These are phyloP conservation scores for Hemistola chrysoprasaria DNA, from an alignment of 2,888 invertebrate genomes.

Conservation along the genomic window DNA sequence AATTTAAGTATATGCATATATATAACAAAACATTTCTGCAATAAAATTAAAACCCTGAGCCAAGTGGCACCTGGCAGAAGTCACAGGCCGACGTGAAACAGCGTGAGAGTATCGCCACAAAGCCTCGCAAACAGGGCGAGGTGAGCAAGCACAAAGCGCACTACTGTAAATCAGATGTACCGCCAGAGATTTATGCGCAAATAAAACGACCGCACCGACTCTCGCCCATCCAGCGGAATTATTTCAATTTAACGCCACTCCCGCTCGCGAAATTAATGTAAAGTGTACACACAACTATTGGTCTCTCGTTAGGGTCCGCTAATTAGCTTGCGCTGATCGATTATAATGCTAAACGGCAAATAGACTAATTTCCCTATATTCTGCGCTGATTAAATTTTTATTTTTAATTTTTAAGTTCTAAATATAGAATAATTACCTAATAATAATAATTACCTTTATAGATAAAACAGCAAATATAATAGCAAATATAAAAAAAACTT, in stretches of 20 bases:
- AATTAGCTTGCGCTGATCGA: constrained; percentile 52
- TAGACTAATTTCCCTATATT: not conserved
- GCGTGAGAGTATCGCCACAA: constrained; percentile 48
- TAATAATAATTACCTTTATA: too few species aligned
- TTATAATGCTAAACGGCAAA: constrained; percentile 27
- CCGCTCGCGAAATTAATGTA: constrained; percentile 50
- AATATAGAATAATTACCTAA: too few species aligned
- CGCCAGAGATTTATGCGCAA: constrained; percentile 63
- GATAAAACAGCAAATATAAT: too few species aligned
- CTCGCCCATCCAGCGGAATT: constrained; percentile 57
- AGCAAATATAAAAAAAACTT: too few species aligned
- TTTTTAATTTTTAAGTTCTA: too few species aligned
- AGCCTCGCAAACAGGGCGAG: constrained; percentile 55
- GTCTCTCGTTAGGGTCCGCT: constrained; percentile 47
- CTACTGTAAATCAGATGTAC: constrained; percentile 71
- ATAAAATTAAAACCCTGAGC: constrained; percentile 30
- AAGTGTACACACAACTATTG: constrained; percentile 43
- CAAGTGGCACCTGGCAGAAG: too few species aligned
- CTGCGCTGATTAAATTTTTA: too few species aligned
- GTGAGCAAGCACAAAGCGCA: constrained; percentile 58
- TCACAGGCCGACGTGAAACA: constrained; percentile 32
- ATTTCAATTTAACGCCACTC: constrained; percentile 71
- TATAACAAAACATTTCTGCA: too few species aligned
- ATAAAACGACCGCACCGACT: constrained; percentile 63
- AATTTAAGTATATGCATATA: too few species aligned